Percentiles rank a stretch among this genome's conserved stretches.
These are phyloP conservation scores for Salarias fasciatus DNA, from an alignment of 2,797 vertebrate species.

Conservation along the genomic window DNA sequence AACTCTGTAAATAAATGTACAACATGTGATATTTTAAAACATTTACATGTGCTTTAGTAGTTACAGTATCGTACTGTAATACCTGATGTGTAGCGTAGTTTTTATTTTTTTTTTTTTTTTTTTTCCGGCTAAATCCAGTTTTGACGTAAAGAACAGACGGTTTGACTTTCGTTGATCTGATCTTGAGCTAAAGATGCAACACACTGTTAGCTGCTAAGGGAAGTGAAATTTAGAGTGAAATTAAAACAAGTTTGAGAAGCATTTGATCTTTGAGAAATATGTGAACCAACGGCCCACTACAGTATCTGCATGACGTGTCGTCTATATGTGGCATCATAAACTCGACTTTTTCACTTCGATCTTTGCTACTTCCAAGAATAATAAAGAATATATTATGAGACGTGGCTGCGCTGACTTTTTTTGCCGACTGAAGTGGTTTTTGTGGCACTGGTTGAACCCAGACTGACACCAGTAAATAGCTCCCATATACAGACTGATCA, in stretches of 20 bases:
- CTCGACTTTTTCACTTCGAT: conserved; percentile 70
- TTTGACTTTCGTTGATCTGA: conserved; percentile 4
- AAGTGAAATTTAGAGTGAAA: neutral
- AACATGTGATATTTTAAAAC: conserved; percentile 54
- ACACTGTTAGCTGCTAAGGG: neutral
- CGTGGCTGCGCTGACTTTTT: neutral
- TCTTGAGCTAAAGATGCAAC: conserved; percentile 1
- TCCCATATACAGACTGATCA: too few species aligned
- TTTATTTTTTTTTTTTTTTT: neutral
- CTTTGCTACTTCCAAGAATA: conserved; percentile 74
- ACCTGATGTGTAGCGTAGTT: conserved; percentile 51
- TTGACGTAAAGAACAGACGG: conserved; percentile 13
- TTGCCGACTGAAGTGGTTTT: neutral
- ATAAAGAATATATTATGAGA: conserved; percentile 70
- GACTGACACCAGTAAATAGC: too few species aligned
- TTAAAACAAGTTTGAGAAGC: conserved; percentile 6
- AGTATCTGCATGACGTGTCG: conserved; percentile 71
- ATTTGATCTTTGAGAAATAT: conserved; percentile 9
- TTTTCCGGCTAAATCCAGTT: conserved; percentile 20
- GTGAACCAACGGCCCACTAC: conserved; percentile 12
- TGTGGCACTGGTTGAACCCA: neutral
- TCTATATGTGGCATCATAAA: conserved; percentile 62
- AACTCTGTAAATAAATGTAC: conserved; percentile 66
- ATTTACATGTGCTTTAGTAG: conserved; percentile 54
- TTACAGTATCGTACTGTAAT: conserved; percentile 47